These are phyloP conservation scores for Macropus fuliginosus DNA, from an alignment of 2,797 vertebrate species.

Conservation along the genomic window DNA sequence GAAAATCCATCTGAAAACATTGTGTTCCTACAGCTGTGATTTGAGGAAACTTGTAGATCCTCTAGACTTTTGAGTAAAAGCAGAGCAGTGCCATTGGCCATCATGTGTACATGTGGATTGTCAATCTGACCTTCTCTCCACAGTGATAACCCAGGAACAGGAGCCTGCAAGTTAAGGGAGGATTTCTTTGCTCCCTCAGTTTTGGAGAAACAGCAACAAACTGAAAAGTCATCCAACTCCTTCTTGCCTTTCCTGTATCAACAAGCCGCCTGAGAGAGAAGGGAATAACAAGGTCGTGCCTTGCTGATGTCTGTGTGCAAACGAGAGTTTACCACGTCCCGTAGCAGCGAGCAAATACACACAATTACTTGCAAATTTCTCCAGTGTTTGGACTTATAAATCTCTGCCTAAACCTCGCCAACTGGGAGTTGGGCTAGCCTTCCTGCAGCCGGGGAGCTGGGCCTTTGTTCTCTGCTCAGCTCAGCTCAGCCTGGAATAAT, in stretches of 20 bases:
- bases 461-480: constrained; percentile 93
- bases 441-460: constrained; percentile 83
- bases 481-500: constrained; percentile 92
- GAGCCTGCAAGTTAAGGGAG: constrained; percentile 10
- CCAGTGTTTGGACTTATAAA: constrained; percentile 89
- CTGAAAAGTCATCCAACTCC: constrained; percentile 56
- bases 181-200: constrained; percentile 58
- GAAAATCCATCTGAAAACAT: background rate
- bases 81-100: background rate
- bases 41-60: constrained; percentile 9
- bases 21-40: background rate
- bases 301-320: constrained; percentile 84
- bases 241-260: constrained; percentile 55
- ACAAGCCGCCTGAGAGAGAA: constrained; percentile 71
- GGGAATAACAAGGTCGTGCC: constrained; percentile 73
- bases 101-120: constrained; percentile 7
- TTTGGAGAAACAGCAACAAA: constrained; percentile 74
- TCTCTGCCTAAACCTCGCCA: constrained; percentile 91
- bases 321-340: constrained; percentile 83
- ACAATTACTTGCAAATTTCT: constrained; percentile 89
- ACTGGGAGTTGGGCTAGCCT: constrained; percentile 87
- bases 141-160: background rate
- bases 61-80: constrained; percentile 45
- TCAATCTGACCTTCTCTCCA: constrained; percentile 51
- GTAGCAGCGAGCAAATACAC: constrained; percentile 84